Evolutionary conservation across 1,140 invertebrate genomes (phyloP), one percentile per base, ranked within the genome.

Genomic region (Dinoponera quadriceps): DNA sequence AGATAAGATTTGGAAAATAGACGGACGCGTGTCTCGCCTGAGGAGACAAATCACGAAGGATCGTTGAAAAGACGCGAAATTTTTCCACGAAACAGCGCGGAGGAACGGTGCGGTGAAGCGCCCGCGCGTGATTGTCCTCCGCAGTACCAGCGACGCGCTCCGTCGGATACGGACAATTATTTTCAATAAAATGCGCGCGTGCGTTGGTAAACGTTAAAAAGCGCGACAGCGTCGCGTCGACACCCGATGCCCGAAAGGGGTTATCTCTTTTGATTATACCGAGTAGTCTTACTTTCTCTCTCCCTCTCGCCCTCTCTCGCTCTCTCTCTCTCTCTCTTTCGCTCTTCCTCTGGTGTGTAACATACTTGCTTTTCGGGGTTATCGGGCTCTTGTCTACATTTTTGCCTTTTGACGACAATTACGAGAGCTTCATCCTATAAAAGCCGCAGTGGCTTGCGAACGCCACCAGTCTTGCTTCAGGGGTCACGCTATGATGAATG

Each of bases 351-450:
- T 25, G 44, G 57, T 38, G 55, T 74, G 75, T 88, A 89, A 90
- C 88, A 91, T 89, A 85, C 89, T 86, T 88, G 88, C 78, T 49
- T 63, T 5, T 59, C 27, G 72, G 84, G 93, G 93, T 94, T 94
- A 94, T 94, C 93, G 81, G n/a, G 49, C 13, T 29, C 27, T 48
- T 51, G 29, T 65, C 66, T 86, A 83, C 80, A 90, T 85, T 90
- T 86, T 84, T 89, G 82, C 85, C 87, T 90, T 88, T 88, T 84
- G 91, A 88, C 63, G 73, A 69, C 29, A 71, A 48, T 89, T 85
- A 38, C 63, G n/a, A 62, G 87, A 90, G 90, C n/a, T 90, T 91
- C 88, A 77, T 82, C 84, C 90, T 94, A 93, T 93, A 93, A 93
- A 93, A 92, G 90, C 89, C 81, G 86, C 75, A 84, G 84, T 59